These are phyloP conservation scores for Penaeus monodon DNA, from an alignment of 2,888 invertebrate genomes.

Conservation along the genomic window DNA sequence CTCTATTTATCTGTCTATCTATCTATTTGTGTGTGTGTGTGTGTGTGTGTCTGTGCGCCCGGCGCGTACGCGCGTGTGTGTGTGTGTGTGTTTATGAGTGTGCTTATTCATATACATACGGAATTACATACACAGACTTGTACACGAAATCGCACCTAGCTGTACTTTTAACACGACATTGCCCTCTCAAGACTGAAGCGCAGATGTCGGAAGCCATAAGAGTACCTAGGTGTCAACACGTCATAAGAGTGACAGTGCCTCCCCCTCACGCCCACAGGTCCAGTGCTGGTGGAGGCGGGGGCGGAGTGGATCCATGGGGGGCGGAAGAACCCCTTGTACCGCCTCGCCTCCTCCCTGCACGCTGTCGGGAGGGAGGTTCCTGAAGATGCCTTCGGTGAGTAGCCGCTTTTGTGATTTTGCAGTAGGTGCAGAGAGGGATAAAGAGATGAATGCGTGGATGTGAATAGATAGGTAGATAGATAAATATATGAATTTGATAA, in stretches of 20 bases:
- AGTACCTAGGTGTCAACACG: too few species aligned
- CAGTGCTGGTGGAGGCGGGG: conserved; percentile 76
- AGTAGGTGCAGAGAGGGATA: too few species aligned
- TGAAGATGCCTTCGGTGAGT: conserved; percentile 31
- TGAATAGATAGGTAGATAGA: too few species aligned
- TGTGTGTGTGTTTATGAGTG: neutral
- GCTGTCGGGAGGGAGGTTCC: neutral
- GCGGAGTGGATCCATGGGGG: conserved; percentile 87
- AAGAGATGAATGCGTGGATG: too few species aligned
- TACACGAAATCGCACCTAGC: neutral
- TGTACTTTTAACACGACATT: neutral
- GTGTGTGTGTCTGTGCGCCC: too few species aligned
- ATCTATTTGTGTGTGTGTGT: too few species aligned
- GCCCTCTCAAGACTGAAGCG: too few species aligned
- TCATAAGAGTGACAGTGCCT: neutral
- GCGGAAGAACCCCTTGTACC: conserved; percentile 72
- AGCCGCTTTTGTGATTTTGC: too few species aligned
- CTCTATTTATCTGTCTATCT: too few species aligned
- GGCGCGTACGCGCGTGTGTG: neutral
- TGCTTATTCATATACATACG: neutral
- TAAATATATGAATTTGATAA: too few species aligned
- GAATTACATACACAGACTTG: neutral
- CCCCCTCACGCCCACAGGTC: neutral
- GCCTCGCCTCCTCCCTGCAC: conserved; percentile 71
- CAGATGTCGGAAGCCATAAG: too few species aligned